phyloP scores from a whole-genome alignment of 1,140 invertebrate species.

The Brevipalpus yothersi region DNA sequence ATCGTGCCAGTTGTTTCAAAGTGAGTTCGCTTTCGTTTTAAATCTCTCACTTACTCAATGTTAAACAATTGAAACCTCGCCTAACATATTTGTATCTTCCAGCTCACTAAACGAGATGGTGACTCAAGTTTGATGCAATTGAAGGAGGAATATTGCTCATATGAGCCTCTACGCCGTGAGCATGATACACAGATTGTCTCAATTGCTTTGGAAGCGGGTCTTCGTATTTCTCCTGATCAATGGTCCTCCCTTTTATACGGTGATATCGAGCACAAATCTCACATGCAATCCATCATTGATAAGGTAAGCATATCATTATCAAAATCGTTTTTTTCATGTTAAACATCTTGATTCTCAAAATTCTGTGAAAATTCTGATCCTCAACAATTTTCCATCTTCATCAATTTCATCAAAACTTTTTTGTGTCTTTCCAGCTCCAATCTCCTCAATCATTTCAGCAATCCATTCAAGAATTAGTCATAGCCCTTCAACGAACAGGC shows the following conservation, averaged over 20 bases:
- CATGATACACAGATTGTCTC: constrained; percentile 96
- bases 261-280: constrained; percentile 75
- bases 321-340: not conserved
- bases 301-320: constrained; percentile 18
- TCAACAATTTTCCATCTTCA: too few species aligned
- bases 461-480: constrained; percentile 60
- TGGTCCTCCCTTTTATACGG: constrained; percentile 93
- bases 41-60: not conserved
- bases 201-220: constrained; percentile 86
- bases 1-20: constrained; percentile 93
- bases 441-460: constrained; percentile 71
- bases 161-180: constrained; percentile 70
- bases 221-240: constrained; percentile 89
- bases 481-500: constrained; percentile 65
- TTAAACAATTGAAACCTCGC: constrained; percentile 1
- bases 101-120: constrained; percentile 51
- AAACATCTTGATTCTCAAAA: too few species aligned
- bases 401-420: not conserved
- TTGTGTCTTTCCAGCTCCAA: constrained; percentile 33
- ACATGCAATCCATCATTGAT: constrained; percentile 94
- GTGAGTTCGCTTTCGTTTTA: constrained; percentile 24
- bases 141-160: constrained; percentile 88
- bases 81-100: constrained; percentile 1
- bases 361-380: too few species aligned
- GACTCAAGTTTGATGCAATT: constrained; percentile 96